Conservation (phyloP, 2,888 invertebrate species). For the Lasioglossum pauxillum region DNA sequence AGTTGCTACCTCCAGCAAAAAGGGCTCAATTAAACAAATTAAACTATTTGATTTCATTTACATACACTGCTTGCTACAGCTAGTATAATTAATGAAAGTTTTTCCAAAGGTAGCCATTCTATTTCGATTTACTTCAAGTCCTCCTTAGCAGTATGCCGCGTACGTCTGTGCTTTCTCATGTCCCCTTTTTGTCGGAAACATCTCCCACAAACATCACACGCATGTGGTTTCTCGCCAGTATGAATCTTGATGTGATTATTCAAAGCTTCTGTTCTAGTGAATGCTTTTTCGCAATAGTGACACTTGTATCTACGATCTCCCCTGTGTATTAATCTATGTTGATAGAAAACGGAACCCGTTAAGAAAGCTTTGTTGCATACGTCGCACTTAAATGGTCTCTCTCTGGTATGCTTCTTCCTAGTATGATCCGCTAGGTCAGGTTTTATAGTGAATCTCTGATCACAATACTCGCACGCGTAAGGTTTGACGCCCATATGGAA, state of each 20-base stretch:
- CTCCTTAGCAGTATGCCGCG: constrained; percentile 70
- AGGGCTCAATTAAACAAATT: background rate
- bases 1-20: background rate
- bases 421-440: constrained; percentile 88
- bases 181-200: constrained; percentile 81
- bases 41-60: background rate
- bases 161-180: constrained; percentile 79
- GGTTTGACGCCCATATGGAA: constrained; percentile 89
- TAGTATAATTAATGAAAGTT: background rate
- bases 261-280: constrained; percentile 88
- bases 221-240: constrained; percentile 83
- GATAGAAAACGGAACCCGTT: constrained; percentile 88
- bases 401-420: constrained; percentile 88
- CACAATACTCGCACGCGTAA: constrained; percentile 87
- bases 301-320: constrained; percentile 88
- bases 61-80: background rate
- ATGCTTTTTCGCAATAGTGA: constrained; percentile 87
- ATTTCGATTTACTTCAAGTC: constrained; percentile 29
- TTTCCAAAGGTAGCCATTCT: background rate
- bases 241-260: constrained; percentile 88
- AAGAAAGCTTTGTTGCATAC: constrained; percentile 88
- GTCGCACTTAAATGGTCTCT: constrained; percentile 87
- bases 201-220: constrained; percentile 79
- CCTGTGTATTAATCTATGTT: constrained; percentile 87
- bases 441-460: constrained; percentile 87